Evolutionary conservation across 2,797 vertebrate genomes (phyloP), one percentile per base, ranked within the genome.

Genomic region (Parauchenoglanis punctatus): DNA sequence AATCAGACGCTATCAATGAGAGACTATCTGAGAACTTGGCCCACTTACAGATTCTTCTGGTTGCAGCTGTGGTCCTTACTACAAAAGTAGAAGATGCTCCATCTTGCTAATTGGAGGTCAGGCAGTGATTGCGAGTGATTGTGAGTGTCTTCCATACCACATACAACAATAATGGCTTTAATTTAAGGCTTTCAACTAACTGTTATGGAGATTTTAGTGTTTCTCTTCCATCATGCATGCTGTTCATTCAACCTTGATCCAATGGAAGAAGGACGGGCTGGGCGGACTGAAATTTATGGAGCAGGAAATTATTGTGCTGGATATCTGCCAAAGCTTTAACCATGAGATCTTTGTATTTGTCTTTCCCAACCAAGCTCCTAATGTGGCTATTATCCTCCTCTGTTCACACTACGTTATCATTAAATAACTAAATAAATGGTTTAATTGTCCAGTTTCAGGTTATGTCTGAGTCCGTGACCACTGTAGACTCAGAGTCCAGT

Each of bases 301-400:
- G 18, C 46, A 31, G 81, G 46, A 10, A 68, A 52, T 12, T 63
- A 81, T 46, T 52, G 25, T 35, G 4, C 81, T 83, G 81, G 63
- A 52, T 52, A 83, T 83, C 81, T 68, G 63, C 81, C 81, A 83
- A 83, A 68, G 44, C n/a, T 31, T 67, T 31, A 67, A 49, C 46
- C 17, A 54, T 52, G 49, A 83, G 18, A 23, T 68, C 44, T 54
- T 23, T 1, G 28, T 4, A 68, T 83, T 61, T 28, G 59, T 20
- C 81, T 10, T 15, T 80, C 54, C 8, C 12, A 49, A 46, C 35
- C 58, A 81, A n/a, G 7, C 20, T 40, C 2, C 28, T 58, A 23
- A 80, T 58, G 52, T 7, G 17, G 8, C 20, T 18, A 12, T 40
- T 40, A 17, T 31, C 49, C 49, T 7, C 25, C 75, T 31, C 54